These are phyloP conservation scores for Charaxes varanes DNA, from an alignment of 1,140 invertebrate species.

Conservation along the genomic window DNA sequence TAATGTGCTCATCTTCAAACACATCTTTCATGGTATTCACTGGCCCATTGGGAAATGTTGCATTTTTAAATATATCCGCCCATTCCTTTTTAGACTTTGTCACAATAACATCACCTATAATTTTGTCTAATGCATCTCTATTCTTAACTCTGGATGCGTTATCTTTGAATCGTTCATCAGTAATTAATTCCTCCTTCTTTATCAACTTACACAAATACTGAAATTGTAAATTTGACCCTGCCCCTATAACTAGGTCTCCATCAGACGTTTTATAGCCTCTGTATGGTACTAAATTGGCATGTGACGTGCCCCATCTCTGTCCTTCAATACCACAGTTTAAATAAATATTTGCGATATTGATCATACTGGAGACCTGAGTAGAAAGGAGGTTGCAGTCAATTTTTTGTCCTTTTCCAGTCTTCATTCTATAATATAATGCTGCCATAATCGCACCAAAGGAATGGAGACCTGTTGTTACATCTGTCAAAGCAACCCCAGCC, in stretches of 20 bases:
- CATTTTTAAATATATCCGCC: conserved; percentile 81
- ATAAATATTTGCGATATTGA: conserved; percentile 93
- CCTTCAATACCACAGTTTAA: conserved; percentile 89
- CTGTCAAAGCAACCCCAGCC: conserved; percentile 94
- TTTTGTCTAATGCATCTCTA: conserved; percentile 79
- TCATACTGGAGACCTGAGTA: conserved; percentile 91
- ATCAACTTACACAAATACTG: conserved; percentile 80
- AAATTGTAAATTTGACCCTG: conserved; percentile 89
- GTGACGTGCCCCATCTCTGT: conserved; percentile 89
- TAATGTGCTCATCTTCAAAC: conserved; percentile 91
- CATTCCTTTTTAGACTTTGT: conserved; percentile 85
- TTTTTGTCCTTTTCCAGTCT: conserved; percentile 90
- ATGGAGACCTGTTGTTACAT: conserved; percentile 94
- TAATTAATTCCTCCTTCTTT: conserved; percentile 75
- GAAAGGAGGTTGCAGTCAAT: conserved; percentile 96
- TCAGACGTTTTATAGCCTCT: conserved; percentile 89
- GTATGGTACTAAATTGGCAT: conserved; percentile 96
- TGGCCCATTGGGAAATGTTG: conserved; percentile 90
- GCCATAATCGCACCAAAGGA: conserved; percentile 97
- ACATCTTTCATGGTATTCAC: conserved; percentile 91
- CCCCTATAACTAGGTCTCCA: conserved; percentile 89
- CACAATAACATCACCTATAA: conserved; percentile 78
- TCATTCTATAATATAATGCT: conserved; percentile 85
- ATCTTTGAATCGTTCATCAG: conserved; percentile 79
- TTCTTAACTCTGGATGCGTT: conserved; percentile 87